phyloP scores from a whole-genome alignment of 92 coral and sea anemone genomes.

The Palythoa caribaeorum region DNA sequence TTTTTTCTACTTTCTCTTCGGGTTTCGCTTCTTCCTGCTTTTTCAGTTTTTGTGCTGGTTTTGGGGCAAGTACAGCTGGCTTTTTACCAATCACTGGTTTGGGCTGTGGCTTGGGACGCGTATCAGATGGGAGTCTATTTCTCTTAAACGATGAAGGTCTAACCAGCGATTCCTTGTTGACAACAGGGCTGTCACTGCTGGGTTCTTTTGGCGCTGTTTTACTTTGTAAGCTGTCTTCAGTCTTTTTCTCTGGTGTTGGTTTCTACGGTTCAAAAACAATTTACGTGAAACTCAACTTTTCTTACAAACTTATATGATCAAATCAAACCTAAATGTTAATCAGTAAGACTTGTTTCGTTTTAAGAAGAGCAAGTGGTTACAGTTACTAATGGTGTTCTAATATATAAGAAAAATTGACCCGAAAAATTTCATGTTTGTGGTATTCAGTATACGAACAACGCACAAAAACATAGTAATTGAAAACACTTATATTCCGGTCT shows the following conservation, averaged over 20 bases:
- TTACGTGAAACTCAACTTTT: too few relatives aligned
- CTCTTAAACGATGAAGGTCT: conserved; percentile 33
- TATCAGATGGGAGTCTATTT: conserved; percentile 33
- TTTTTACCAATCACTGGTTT: conserved; percentile 32
- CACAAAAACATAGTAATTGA: too few relatives aligned
- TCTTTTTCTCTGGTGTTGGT: conserved; percentile 30
- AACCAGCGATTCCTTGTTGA: conserved; percentile 19
- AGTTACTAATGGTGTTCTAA: too few relatives aligned
- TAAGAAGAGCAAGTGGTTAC: too few relatives aligned
- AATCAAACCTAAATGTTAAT: too few relatives aligned
- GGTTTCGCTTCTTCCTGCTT: conserved; percentile 34
- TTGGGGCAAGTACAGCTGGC: conserved; percentile 14
- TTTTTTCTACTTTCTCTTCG: conserved; percentile 40
- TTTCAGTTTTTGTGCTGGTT: conserved; percentile 41
- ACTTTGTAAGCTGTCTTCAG: conserved; percentile 9
- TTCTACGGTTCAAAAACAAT: conserved; percentile 17
- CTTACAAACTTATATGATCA: too few relatives aligned
- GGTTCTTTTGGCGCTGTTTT: conserved; percentile 23
- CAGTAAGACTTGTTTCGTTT: too few relatives aligned
- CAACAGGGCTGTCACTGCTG: conserved; percentile 7
- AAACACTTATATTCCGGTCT: too few relatives aligned
- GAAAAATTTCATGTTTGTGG: too few relatives aligned
- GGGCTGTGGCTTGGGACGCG: conserved; percentile 45
- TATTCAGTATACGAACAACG: too few relatives aligned
- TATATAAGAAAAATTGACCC: too few relatives aligned